Percentiles rank a stretch among this genome's conserved stretches.
phyloP scores from a whole-genome alignment of 92 coral and sea anemone species.

The Paramuricea clavata region DNA sequence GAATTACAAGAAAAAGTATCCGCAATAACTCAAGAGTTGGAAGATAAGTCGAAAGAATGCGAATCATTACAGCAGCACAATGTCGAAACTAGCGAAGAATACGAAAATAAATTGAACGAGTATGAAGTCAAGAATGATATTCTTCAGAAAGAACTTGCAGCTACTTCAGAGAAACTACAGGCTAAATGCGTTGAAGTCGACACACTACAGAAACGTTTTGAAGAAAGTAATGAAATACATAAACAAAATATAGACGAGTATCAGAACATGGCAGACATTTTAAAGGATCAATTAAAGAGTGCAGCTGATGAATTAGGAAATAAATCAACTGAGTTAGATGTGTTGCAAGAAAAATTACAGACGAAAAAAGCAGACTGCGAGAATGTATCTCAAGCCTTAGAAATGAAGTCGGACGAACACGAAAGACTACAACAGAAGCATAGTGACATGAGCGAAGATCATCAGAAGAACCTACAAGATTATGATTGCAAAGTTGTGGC shows the following conservation, averaged over 20 bases:
- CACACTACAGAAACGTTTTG: not conserved
- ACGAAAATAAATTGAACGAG: not conserved
- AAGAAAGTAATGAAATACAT: not conserved
- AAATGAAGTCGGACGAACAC: too few species aligned
- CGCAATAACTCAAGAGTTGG: not conserved
- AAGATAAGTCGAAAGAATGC: not conserved
- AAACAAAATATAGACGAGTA: not conserved
- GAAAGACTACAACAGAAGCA: too few species aligned
- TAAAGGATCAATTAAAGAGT: not conserved
- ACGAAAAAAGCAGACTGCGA: not conserved
- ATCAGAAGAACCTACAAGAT: not conserved
- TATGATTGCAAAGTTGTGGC: too few species aligned
- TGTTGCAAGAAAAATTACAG: not conserved
- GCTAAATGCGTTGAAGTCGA: not conserved
- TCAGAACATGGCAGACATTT: not conserved
- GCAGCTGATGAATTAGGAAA: constrained; percentile 39
- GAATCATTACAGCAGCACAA: not conserved
- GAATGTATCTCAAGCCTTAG: not conserved
- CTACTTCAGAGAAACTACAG: not conserved
- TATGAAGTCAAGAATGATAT: not conserved
- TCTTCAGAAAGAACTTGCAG: not conserved
- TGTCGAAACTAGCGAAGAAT: not conserved
- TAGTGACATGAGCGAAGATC: not conserved
- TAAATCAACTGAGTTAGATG: not conserved
- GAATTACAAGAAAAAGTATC: not conserved